Conservation (phyloP, 2,888 invertebrate species). For the Megaustenia siamemsis region DNA sequence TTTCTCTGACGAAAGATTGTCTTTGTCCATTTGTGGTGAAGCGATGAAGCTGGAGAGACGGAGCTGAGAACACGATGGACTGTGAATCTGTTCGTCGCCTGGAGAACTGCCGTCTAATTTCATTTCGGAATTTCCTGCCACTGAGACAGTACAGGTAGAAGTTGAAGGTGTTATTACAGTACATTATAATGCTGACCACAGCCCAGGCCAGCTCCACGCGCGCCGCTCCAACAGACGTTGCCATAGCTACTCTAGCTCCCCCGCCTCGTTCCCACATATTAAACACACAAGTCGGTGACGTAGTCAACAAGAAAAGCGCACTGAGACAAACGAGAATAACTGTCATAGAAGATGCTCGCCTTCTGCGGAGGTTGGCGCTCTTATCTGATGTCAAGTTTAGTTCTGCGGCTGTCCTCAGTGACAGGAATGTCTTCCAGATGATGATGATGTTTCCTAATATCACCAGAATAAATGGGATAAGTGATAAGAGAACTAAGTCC, state of each 20-base stretch:
- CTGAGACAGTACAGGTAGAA: conserved; percentile 57
- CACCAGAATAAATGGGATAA: conserved; percentile 67
- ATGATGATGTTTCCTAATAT: conserved; percentile 69
- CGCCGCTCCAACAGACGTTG: not conserved
- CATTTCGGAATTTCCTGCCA: conserved; percentile 54
- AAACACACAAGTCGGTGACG: conserved; percentile 56
- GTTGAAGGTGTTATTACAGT: conserved; percentile 57
- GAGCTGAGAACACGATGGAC: conserved; percentile 41
- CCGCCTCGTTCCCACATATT: conserved; percentile 52
- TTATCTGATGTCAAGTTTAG: conserved; percentile 38
- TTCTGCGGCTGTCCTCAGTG: conserved; percentile 52
- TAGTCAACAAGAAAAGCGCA: conserved; percentile 54
- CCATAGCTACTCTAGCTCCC: not conserved
- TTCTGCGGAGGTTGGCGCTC: conserved; percentile 27
- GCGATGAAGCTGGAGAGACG: conserved; percentile 35
- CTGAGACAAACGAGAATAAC: conserved; percentile 52
- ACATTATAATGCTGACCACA: conserved; percentile 54
- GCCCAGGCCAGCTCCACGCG: conserved; percentile 53
- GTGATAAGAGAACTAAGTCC: conserved; percentile 65
- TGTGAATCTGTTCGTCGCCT: conserved; percentile 44
- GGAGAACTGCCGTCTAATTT: conserved; percentile 47
- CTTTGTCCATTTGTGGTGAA: not conserved
- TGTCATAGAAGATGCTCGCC: conserved; percentile 52
- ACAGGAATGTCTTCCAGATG: conserved; percentile 63
- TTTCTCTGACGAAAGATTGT: not conserved